These are phyloP conservation scores for Danaus plexippus DNA, from an alignment of 1,140 invertebrate species.

Conservation along the genomic window DNA sequence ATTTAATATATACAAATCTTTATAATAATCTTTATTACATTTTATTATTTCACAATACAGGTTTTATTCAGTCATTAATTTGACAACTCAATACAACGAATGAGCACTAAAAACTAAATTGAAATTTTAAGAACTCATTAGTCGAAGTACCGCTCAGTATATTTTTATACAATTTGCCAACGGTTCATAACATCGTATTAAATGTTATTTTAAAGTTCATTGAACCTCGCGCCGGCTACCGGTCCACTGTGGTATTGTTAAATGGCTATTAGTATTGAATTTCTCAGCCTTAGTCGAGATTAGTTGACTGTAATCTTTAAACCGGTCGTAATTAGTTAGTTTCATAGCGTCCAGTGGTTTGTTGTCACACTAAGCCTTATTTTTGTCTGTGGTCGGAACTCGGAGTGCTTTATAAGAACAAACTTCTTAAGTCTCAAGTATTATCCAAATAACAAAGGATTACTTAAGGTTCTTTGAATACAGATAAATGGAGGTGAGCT, in stretches of 20 bases:
- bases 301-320: slow-evolving; percentile 18
- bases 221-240: slow-evolving; percentile 18
- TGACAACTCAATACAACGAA: too few relatives aligned
- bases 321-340: slow-evolving; percentile 17
- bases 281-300: slow-evolving; percentile 32
- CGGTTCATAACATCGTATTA: slow-evolving; percentile 12
- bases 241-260: slow-evolving; percentile 17
- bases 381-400: too few relatives aligned
- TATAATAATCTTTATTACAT: too few relatives aligned
- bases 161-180: slow-evolving; percentile 13
- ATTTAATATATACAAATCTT: too few relatives aligned
- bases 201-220: slow-evolving; percentile 9
- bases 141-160: slow-evolving; percentile 13
- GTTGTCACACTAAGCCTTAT: slow-evolving; percentile 10
- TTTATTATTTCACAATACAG: too few relatives aligned
- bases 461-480: too few relatives aligned
- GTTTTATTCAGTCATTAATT: too few relatives aligned
- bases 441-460: too few relatives aligned
- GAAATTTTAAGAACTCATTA: slow-evolving; percentile 7
- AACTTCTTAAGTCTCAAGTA: too few relatives aligned
- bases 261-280: slow-evolving; percentile 26
- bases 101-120: too few relatives aligned
- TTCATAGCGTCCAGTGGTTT: slow-evolving; percentile 20
- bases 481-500: too few relatives aligned
- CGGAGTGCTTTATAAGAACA: too few relatives aligned